Conservation (phyloP, 2,888 invertebrate genomes). For the Drosophila setosimentum region DNA sequence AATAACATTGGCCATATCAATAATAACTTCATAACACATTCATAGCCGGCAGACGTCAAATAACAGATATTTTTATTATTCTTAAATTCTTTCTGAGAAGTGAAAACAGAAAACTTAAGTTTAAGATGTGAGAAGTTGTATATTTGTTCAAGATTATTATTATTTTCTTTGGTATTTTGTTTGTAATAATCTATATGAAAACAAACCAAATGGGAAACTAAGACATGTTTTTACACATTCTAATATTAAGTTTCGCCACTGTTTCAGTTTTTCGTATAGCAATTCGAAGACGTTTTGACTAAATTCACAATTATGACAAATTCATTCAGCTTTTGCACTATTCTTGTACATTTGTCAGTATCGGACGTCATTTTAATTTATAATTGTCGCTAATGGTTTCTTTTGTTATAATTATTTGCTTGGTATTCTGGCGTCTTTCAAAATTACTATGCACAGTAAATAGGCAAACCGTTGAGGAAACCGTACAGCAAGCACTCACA, state of each 20-base stretch:
- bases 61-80: slow-evolving; percentile 24
- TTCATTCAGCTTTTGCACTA: neutral
- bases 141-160: neutral
- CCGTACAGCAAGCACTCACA: slow-evolving; percentile 28
- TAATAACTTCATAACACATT: slow-evolving; percentile 64
- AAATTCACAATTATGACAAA: neutral
- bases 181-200: neutral
- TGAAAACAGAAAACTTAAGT: neutral
- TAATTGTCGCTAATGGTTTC: slow-evolving; percentile 31
- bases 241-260: neutral
- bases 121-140: neutral
- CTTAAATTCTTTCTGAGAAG: neutral
- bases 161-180: neutral
- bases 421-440: slow-evolving; percentile 12
- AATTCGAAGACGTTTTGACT: neutral
- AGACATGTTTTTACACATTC: neutral
- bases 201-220: neutral
- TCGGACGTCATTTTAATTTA: slow-evolving; percentile 8
- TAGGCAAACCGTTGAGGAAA: slow-evolving; percentile 38
- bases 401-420: slow-evolving; percentile 24
- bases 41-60: slow-evolving; percentile 47
- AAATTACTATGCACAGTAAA: slow-evolving; percentile 31
- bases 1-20: slow-evolving; percentile 70
- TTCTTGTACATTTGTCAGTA: neutral
- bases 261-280: neutral